These are phyloP conservation scores for Zaprionus inermis DNA, from an alignment of 1,140 invertebrate genomes.

Conservation along the genomic window DNA sequence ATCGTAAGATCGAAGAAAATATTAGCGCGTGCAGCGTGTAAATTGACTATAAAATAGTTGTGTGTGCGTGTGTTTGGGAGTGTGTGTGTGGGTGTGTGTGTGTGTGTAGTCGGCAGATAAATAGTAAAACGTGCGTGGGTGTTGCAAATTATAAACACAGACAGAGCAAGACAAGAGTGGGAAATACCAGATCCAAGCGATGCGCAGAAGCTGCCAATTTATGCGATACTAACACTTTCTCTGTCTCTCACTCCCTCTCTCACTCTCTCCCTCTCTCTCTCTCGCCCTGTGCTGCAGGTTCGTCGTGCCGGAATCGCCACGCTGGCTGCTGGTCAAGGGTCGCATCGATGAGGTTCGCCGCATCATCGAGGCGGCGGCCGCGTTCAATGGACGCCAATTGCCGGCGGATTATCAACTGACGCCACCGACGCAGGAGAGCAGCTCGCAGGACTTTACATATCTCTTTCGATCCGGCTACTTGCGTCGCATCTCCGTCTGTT, in stretches of 20 bases:
- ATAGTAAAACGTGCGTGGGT: slow-evolving; percentile 60
- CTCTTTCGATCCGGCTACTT: slow-evolving; percentile 87
- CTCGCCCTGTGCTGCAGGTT: slow-evolving; percentile 85
- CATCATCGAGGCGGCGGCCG: slow-evolving; percentile 89
- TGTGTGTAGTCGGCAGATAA: slow-evolving; percentile 51
- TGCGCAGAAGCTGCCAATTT: slow-evolving; percentile 32
- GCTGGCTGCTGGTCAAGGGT: slow-evolving; percentile 92
- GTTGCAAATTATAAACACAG: slow-evolving; percentile 52
- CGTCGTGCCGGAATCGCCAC: slow-evolving; percentile 92
- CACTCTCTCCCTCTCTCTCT: slow-evolving; percentile 2
- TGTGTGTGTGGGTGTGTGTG: slow-evolving; percentile 40
- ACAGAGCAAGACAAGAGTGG: slow-evolving; percentile 12
- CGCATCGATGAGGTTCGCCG: slow-evolving; percentile 88
- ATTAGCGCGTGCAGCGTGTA: slow-evolving; percentile 31
- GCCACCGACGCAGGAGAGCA: slow-evolving; percentile 81
- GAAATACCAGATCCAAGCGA: not conserved
- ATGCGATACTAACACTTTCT: slow-evolving; percentile 17
- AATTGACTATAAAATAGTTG: slow-evolving; percentile 38
- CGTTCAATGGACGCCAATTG: slow-evolving; percentile 86
- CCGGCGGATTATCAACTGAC: slow-evolving; percentile 87
- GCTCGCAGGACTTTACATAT: slow-evolving; percentile 86
- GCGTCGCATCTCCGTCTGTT: slow-evolving; percentile 87
- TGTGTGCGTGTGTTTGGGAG: not conserved
- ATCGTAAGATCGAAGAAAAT: slow-evolving; percentile 49
- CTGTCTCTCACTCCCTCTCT: slow-evolving; percentile 38